phyloP scores from a whole-genome alignment of 2,113 vertebrate genomes.

The Cynoglossus semilaevis region DNA sequence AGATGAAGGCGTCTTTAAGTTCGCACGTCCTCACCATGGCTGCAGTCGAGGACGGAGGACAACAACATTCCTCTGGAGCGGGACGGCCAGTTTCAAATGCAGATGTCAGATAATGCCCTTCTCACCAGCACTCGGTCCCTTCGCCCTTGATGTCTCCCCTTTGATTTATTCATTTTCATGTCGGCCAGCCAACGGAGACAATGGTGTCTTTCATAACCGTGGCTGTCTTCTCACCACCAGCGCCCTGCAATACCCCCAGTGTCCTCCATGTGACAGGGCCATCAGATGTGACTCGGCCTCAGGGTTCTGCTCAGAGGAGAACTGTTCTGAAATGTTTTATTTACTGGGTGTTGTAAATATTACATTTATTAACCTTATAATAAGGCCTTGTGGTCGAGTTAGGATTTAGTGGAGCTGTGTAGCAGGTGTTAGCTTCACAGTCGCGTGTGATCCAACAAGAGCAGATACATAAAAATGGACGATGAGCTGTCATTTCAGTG shows the following conservation, averaged over 20 bases:
- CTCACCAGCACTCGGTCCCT: conserved; percentile 31
- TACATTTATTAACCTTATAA: not conserved
- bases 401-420: too few species aligned
- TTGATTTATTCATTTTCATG: conserved; percentile 76
- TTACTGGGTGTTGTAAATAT: not conserved
- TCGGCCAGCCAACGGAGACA: conserved; percentile 64
- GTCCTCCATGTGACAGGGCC: conserved; percentile 44
- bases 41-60: conserved; percentile 36
- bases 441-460: too few species aligned
- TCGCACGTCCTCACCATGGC: conserved; percentile 25
- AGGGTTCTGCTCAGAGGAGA: conserved; percentile 29
- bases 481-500: too few species aligned
- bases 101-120: conserved; percentile 60
- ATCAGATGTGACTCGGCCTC: conserved; percentile 48
- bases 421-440: too few species aligned
- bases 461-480: too few species aligned
- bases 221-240: conserved; percentile 60
- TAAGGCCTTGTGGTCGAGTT: too few species aligned
- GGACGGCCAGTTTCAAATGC: conserved; percentile 61
- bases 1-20: conserved; percentile 22
- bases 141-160: conserved; percentile 67
- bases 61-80: conserved; percentile 57
- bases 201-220: conserved; percentile 65
- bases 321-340: conserved; percentile 5
- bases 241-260: conserved; percentile 51